Evolutionary conservation across 2,113 vertebrate genomes (phyloP).

Genomic region (Noturus placidus): DNA sequence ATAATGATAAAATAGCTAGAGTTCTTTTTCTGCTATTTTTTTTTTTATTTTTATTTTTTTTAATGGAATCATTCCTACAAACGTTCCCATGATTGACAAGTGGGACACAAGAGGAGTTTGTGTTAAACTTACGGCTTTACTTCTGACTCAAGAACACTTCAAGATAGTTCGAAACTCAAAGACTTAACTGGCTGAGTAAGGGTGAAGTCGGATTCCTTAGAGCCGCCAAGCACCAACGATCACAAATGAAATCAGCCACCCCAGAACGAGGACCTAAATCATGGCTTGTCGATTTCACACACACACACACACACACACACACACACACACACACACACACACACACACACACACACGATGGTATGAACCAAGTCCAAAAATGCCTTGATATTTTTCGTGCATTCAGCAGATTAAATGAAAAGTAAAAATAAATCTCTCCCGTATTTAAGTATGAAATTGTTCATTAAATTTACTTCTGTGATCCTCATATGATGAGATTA

Average conservation of each 20-base stretch:
- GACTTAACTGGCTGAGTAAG: conserved; percentile 2
- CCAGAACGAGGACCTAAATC: conserved; percentile 44
- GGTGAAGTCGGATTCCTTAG: conserved; percentile 17
- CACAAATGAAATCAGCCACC: conserved; percentile 58
- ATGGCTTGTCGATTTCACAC: background rate
- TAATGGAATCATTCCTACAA: background rate
- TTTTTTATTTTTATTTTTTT: too few species aligned
- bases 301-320: too few species aligned
- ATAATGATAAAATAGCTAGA: background rate
- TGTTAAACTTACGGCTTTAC: background rate
- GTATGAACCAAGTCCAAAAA: background rate
- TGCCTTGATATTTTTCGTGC: background rate
- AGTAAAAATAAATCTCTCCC: background rate
- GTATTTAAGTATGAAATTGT: background rate
- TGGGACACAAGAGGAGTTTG: background rate
- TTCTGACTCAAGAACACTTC: background rate
- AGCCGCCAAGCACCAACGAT: conserved; percentile 57
- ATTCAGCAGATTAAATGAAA: conserved; percentile 2
- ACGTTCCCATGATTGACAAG: background rate
- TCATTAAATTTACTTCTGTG: background rate
- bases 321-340: background rate
- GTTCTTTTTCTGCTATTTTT: background rate
- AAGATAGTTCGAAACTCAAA: background rate
- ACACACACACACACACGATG: background rate
- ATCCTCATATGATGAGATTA: background rate